Conservation (phyloP, 2,113 vertebrate species). For the Calypte anna region DNA sequence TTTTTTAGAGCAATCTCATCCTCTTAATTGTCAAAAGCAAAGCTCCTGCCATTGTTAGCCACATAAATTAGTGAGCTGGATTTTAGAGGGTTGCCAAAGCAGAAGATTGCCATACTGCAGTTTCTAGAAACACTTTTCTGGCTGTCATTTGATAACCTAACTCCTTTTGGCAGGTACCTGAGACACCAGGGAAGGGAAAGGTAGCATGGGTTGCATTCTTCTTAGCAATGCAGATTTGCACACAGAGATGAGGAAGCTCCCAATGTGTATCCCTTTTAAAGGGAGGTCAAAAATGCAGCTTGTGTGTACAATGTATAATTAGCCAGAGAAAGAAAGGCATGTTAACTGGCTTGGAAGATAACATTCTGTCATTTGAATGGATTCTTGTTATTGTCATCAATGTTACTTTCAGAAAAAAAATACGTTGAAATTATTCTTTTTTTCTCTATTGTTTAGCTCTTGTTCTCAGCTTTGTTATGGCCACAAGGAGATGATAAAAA, state of each 20-base stretch:
- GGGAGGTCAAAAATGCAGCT: not conserved
- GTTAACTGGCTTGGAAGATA: slow-evolving; percentile 53
- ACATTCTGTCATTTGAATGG: slow-evolving; percentile 34
- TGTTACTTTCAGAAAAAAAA: slow-evolving; percentile 5
- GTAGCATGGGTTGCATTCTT: not conserved
- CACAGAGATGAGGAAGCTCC: not conserved
- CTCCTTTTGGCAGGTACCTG: not conserved
- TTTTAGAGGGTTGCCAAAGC: not conserved
- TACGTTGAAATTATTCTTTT: slow-evolving; percentile 12
- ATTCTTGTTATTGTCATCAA: slow-evolving; percentile 1
- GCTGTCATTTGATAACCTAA: not conserved
- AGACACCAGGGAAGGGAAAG: not conserved
- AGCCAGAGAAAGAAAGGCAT: not conserved
- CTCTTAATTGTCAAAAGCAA: not conserved
- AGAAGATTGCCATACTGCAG: not conserved
- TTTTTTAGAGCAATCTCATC: not conserved
- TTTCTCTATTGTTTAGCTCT: slow-evolving; percentile 39
- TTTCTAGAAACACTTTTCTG: not conserved
- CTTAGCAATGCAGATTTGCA: not conserved
- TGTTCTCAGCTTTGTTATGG: slow-evolving; percentile 57
- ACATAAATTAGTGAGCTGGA: not conserved
- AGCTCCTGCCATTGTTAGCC: not conserved
- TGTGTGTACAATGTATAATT: not conserved
- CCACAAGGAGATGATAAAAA: slow-evolving; percentile 61
- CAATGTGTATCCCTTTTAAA: not conserved